These are phyloP conservation scores for Xanthorhoe designata DNA, from an alignment of 2,888 invertebrate species.

Conservation along the genomic window DNA sequence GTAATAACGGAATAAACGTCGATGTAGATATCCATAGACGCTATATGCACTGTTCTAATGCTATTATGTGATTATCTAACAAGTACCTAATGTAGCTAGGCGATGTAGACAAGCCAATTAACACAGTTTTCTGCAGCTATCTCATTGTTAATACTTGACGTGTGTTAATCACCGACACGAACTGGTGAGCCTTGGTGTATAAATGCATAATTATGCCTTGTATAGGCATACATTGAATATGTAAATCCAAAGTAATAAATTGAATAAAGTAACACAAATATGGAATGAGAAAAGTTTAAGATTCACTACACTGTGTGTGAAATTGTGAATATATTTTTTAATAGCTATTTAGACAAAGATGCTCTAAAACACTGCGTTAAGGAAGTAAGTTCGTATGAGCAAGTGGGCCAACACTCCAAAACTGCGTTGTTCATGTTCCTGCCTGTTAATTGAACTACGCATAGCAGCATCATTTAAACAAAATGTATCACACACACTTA, in stretches of 20 bases:
- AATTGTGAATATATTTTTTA: background rate
- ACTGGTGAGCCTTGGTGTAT: constrained; percentile 31
- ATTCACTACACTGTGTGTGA: background rate
- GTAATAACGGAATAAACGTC: constrained; percentile 54
- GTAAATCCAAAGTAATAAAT: constrained; percentile 11
- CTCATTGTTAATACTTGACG: constrained; percentile 40
- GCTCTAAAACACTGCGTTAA: background rate
- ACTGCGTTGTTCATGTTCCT: too few relatives aligned
- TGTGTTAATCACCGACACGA: constrained; percentile 35
- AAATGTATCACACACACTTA: too few relatives aligned
- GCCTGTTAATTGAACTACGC: too few relatives aligned
- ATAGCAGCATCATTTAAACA: too few relatives aligned
- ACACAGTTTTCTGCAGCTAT: constrained; percentile 50
- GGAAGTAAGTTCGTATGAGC: too few relatives aligned
- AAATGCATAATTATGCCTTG: constrained; percentile 19
- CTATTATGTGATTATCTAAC: constrained; percentile 49
- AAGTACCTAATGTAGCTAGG: constrained; percentile 43
- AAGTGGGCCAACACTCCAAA: too few relatives aligned
- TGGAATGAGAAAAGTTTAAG: background rate
- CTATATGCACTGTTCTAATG: constrained; percentile 40
- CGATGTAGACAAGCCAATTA: constrained; percentile 50
- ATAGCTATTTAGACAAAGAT: background rate
- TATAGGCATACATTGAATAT: constrained; percentile 11
- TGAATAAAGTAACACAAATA: constrained; percentile 10
- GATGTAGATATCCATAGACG: constrained; percentile 48